A percentile compares a stretch with the other conserved stretches of the same genome.
These are phyloP conservation scores for Sus scrofa DNA, from an alignment of 2,113 vertebrate genomes.

Conservation along the genomic window DNA sequence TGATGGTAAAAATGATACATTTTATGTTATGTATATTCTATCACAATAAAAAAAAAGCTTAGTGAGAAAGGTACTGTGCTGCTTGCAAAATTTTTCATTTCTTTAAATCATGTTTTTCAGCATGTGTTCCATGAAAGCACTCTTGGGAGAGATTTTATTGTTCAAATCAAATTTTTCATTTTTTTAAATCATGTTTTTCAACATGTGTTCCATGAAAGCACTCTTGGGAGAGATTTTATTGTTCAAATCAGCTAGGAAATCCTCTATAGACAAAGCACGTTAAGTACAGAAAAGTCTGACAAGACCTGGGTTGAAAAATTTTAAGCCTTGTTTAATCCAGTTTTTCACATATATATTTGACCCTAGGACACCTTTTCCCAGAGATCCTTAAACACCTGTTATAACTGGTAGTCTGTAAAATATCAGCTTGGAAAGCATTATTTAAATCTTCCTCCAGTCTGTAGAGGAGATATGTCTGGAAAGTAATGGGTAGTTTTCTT, in stretches of 20 bases:
- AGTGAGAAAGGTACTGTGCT: not conserved
- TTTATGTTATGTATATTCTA: not conserved
- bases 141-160: not conserved
- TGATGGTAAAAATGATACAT: not conserved
- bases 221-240: not conserved
- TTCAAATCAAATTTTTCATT: not conserved
- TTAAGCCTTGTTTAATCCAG: not conserved
- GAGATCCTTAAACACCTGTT: not conserved
- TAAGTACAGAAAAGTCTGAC: not conserved
- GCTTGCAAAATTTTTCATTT: not conserved
- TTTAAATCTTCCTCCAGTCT: not conserved
- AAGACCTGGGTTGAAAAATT: not conserved
- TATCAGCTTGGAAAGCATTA: not conserved
- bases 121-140: not conserved
- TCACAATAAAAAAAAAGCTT: not conserved
- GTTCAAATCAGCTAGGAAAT: not conserved
- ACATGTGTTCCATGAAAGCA: not conserved
- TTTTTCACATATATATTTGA: not conserved
- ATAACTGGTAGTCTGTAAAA: not conserved
- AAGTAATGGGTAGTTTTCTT: not conserved
- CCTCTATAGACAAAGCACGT: not conserved
- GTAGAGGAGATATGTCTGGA: not conserved
- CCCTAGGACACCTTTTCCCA: not conserved
- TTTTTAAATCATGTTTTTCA: conserved; percentile 32
- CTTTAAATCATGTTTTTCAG: conserved; percentile 20